Evolutionary conservation across 2,113 vertebrate species (phyloP), one percentile per base, ranked within the genome.

Genomic region (Nipponia nippon): DNA sequence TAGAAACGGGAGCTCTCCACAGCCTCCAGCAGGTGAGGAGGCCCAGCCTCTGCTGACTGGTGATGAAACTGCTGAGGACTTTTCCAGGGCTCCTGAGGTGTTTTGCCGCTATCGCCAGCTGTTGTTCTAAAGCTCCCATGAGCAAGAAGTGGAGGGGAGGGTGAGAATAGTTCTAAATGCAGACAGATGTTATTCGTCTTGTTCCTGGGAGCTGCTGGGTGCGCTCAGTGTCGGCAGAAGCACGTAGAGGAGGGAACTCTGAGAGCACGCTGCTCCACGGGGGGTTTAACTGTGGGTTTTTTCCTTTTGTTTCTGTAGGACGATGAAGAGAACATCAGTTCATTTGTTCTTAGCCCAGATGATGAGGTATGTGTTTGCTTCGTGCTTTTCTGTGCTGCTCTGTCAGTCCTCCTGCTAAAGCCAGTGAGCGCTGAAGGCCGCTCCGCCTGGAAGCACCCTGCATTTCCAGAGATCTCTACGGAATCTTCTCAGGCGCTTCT

Each of bases 241-340:
- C 3, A 0, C 0, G 3, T 17, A 16, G 32, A 32, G 52, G 27
- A 36, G 13, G 25, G 18, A 73, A 25, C 18, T 13, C 26, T 0
- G 21, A 10, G 56, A 13, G 29, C 15, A 7, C 3, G 2, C 16
- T 7, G 0, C 34, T 32, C 21, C 11, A 1, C 2, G 1, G 17
- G 0, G 10, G 20, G 2, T 13, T 65, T 46, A n/a, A 53, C 29
- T 9, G 4, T 9, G 40, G 8, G 1, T 0, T 5, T n/a, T 59
- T 63, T 21, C 5, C 12, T 8, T 79, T 12, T 2, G 0, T 16
- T 42, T 65, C 40, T 20, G 5, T 16, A 99, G 99, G 99, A 99
- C 16, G 99, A 99, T 47, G 99, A 99, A 50, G 99, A 99, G 70
- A 99, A 99, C 83, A 99, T 99, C 89, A 99, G 98, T 7, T 98